phyloP scores from a whole-genome alignment of 30 jellyfish, hydroid and myxozoan species.

The Aurelia coerulea region DNA sequence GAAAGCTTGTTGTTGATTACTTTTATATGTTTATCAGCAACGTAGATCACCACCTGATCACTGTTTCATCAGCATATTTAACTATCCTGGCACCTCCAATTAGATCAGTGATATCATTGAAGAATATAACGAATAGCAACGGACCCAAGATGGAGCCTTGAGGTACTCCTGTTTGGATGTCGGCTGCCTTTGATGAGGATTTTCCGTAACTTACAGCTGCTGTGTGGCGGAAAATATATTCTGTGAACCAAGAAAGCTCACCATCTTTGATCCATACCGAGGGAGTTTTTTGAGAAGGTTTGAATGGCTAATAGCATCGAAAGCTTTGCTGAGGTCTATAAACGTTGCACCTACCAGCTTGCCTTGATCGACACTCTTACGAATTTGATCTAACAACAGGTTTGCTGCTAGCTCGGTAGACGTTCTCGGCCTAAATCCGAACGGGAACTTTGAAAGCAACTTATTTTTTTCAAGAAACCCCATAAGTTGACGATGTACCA shows the following conservation, averaged over 20 bases:
- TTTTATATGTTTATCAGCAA: constrained; percentile 59
- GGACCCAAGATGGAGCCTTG: too few relatives aligned
- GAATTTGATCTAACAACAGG: constrained; percentile 21
- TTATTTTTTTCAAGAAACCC: not conserved
- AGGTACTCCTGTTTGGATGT: constrained; percentile 16
- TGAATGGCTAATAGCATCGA: too few relatives aligned
- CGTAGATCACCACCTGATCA: constrained; percentile 49
- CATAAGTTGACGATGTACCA: not conserved
- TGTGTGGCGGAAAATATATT: constrained; percentile 50
- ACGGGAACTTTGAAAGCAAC: not conserved
- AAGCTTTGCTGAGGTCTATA: too few relatives aligned
- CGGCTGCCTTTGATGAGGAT: constrained; percentile 48
- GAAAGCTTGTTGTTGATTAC: constrained; percentile 56
- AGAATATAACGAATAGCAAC: constrained; percentile 20
- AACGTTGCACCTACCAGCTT: too few relatives aligned
- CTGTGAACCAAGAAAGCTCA: constrained; percentile 53
- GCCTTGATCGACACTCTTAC: not conserved
- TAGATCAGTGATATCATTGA: constrained; percentile 37
- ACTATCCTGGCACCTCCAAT: constrained; percentile 49
- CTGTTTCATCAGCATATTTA: constrained; percentile 71
- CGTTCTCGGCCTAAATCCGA: not conserved
- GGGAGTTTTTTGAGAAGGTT: too few relatives aligned
- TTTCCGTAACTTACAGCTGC: constrained; percentile 56
- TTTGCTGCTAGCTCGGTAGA: not conserved
- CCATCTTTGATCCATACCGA: not conserved